phyloP scores from a whole-genome alignment of 1,140 invertebrate species.

The Cylas formicarius region DNA sequence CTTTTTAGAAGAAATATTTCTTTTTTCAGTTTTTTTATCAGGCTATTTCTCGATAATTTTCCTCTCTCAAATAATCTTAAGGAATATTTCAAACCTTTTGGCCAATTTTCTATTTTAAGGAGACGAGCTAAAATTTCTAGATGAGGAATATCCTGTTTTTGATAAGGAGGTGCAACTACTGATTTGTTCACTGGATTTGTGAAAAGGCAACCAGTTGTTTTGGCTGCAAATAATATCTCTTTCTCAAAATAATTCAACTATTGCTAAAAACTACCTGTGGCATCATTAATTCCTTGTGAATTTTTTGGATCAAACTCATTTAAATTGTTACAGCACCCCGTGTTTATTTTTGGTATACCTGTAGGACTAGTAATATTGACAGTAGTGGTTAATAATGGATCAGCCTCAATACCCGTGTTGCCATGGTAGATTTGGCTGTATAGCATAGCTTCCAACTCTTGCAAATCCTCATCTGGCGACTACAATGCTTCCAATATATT shows the following conservation, averaged over 20 bases:
- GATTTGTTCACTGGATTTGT: not conserved
- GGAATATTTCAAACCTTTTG: not conserved
- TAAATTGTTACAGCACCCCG: not conserved
- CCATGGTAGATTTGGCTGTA: slow-evolving; percentile 40
- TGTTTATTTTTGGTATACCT: not conserved
- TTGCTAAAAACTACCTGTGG: not conserved
- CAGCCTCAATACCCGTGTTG: slow-evolving; percentile 8
- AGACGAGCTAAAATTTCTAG: slow-evolving; percentile 1
- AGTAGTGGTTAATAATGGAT: no score
- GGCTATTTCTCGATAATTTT: not conserved
- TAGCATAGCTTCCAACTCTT: slow-evolving; percentile 42
- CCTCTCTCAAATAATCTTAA: slow-evolving; percentile 9
- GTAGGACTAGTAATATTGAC: not conserved
- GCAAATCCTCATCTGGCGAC: slow-evolving; percentile 39
- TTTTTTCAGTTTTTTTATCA: not conserved
- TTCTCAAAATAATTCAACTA: not conserved
- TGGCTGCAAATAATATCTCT: no score
- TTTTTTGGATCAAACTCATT: slow-evolving; percentile 3
- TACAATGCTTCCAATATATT: no score
- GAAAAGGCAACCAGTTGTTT: no score
- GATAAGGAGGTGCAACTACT: not conserved
- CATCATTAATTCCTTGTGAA: slow-evolving; percentile 1
- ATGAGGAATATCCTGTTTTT: no score
- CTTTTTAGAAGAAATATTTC: not conserved
- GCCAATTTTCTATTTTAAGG: not conserved